phyloP scores from a whole-genome alignment of 2,797 vertebrate species.

The Sciurus carolinensis region DNA sequence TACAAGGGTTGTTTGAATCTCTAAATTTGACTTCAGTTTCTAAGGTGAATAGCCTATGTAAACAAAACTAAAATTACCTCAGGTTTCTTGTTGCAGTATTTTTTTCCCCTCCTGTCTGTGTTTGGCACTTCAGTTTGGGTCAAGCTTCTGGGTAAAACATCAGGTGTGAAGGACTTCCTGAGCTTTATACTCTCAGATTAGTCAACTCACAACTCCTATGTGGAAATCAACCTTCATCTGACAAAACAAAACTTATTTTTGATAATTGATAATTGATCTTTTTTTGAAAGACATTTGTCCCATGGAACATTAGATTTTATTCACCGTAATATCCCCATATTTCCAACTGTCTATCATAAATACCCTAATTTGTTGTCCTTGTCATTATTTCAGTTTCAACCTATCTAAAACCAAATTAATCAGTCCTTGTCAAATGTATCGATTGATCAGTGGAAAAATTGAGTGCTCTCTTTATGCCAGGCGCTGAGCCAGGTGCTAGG shows the following conservation, averaged over 20 bases:
- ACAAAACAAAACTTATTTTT: neutral
- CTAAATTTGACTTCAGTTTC: conserved; percentile 71
- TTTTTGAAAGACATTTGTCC: neutral
- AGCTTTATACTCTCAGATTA: neutral
- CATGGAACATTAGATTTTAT: neutral
- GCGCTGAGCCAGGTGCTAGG: neutral
- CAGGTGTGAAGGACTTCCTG: neutral
- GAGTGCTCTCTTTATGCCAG: neutral
- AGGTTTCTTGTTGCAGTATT: conserved; percentile 20
- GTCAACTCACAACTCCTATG: neutral
- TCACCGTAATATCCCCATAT: neutral
- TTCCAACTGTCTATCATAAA: neutral
- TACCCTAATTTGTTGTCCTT: neutral
- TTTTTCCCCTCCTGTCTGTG: neutral
- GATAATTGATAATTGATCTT: neutral
- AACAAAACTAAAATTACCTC: conserved; percentile 74
- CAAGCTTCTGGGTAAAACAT: neutral
- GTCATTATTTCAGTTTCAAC: neutral
- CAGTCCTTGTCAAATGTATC: neutral
- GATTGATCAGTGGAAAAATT: neutral
- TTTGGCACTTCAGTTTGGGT: neutral
- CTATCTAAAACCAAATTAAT: neutral
- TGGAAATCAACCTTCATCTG: neutral
- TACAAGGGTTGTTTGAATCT: conserved; percentile 41
- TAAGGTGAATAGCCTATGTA: conserved; percentile 57